phyloP scores from a whole-genome alignment of 1,140 invertebrate species.

The Hypsibius dujardini region DNA sequence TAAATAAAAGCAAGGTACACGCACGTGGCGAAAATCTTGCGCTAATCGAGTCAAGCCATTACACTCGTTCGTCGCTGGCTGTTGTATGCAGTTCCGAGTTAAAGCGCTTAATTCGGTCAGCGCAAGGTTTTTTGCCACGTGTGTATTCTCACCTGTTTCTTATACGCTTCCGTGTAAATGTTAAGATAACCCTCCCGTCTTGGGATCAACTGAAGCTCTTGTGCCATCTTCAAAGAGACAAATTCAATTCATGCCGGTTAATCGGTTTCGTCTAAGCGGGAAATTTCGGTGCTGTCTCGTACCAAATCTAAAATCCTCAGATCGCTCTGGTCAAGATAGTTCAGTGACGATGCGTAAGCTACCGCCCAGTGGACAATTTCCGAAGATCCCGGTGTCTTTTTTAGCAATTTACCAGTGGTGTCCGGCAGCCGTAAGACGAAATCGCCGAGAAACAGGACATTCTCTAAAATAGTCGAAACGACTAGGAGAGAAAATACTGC shows the following conservation, averaged over 20 bases:
- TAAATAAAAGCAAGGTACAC: too few relatives aligned
- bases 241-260: too few relatives aligned
- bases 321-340: neutral
- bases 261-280: too few relatives aligned
- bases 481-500: too few relatives aligned
- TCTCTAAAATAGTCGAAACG: neutral
- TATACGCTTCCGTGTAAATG: neutral
- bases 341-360: neutral
- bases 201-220: neutral
- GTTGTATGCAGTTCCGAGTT: too few relatives aligned
- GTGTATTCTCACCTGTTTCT: conserved; percentile 4
- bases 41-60: too few relatives aligned
- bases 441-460: neutral
- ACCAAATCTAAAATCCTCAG: neutral
- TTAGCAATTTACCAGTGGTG: neutral
- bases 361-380: neutral
- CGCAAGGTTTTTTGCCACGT: too few relatives aligned
- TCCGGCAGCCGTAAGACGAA: conserved; percentile 1
- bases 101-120: too few relatives aligned
- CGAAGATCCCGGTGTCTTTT: neutral
- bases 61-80: neutral
- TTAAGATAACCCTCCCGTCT: neutral
- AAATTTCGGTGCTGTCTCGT: too few relatives aligned
- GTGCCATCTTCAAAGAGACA: conserved; percentile 13
- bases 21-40: too few relatives aligned